Conservation (phyloP, 2,113 vertebrate genomes). For the Oxyruncus cristatus region DNA sequence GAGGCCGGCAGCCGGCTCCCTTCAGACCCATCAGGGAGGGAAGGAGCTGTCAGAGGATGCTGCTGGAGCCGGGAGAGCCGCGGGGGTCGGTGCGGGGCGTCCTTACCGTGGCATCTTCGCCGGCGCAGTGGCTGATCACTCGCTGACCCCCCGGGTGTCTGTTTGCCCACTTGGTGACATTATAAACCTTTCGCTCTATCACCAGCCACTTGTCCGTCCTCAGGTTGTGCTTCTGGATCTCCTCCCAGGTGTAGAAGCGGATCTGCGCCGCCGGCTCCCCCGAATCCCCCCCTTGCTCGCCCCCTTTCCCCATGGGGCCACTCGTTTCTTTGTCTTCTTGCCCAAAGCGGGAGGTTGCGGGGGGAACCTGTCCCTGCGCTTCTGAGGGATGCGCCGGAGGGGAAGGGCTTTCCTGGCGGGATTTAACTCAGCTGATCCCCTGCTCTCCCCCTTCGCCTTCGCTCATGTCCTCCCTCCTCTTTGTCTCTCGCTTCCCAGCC, state of each 20-base stretch:
- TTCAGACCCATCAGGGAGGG: not conserved
- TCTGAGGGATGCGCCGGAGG: not conserved
- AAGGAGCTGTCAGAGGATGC: not conserved
- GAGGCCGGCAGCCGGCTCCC: not conserved
- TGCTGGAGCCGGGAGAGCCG: not conserved
- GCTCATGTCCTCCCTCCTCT: conserved; percentile 32
- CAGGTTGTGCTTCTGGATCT: conserved; percentile 87
- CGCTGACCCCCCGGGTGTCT: conserved; percentile 87
- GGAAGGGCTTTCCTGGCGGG: not conserved
- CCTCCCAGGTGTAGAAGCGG: conserved; percentile 85
- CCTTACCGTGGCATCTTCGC: conserved; percentile 92
- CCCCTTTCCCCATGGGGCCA: conserved; percentile 71
- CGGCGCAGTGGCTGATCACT: conserved; percentile 87
- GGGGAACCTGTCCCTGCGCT: not conserved
- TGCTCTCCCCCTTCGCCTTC: not conserved
- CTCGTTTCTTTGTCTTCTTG: not conserved
- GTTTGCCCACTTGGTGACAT: conserved; percentile 85
- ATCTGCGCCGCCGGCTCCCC: conserved; percentile 55
- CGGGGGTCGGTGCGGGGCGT: not conserved
- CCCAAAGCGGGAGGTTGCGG: not conserved
- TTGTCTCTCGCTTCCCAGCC: conserved; percentile 25
- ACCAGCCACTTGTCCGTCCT: conserved; percentile 90
- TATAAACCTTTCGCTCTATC: conserved; percentile 91
- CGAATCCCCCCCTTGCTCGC: conserved; percentile 73
- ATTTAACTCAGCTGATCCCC: conserved; percentile 53